Base-by-base conservation (phyloP, 1,140 invertebrate genomes). In the Macrotrachela quadricornifera region DNA sequence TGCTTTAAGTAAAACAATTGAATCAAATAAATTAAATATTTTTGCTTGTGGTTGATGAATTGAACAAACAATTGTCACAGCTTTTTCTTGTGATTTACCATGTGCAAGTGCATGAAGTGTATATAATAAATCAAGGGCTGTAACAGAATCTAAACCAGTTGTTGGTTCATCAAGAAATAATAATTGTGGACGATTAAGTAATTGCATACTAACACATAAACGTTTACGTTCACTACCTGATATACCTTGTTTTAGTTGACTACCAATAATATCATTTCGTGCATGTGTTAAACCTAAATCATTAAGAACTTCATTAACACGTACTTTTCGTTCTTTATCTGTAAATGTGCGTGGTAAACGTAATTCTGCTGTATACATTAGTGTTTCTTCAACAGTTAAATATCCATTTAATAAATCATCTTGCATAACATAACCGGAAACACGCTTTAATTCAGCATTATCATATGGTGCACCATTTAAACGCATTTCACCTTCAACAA, bases 141-240 rank as follows among this genome's bases (percentile, higher is more conserved):
- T 66, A 58, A 63, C 63, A 0, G 64, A 59, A 51, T 66, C 64
- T n/a, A 66, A 56, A 39, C 64, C 64, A 11, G 64, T 64, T 3
- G 64, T 66, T 16, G 64, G 64, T 51, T 66, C 64, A 46, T 66
- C 64, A 42, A 66, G 60, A 39, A 66, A 63, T n/a, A 66, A 15
- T 15, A 66, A 56, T 52, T 62, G 63, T 64, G 52, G 6, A 44
- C 42, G 49, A 49, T 17, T 40, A 44, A 45, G 36, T 8, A 30
- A 8, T 30, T 30, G 21, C 21, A 30, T 30, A 30, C 21, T 4
- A 30, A 30, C 21, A 30, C 21, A 30, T 30, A 30, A 30, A 30
- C 21, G 21, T 30, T 30, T 30, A 30, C 21, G 21, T 30, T 30
- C 21, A 30, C 21, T 30, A 30, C 21, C 21, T 4, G 21, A 30